These are phyloP conservation scores for Rotaria socialis DNA, from an alignment of 2,888 invertebrate species.

Conservation along the genomic window DNA sequence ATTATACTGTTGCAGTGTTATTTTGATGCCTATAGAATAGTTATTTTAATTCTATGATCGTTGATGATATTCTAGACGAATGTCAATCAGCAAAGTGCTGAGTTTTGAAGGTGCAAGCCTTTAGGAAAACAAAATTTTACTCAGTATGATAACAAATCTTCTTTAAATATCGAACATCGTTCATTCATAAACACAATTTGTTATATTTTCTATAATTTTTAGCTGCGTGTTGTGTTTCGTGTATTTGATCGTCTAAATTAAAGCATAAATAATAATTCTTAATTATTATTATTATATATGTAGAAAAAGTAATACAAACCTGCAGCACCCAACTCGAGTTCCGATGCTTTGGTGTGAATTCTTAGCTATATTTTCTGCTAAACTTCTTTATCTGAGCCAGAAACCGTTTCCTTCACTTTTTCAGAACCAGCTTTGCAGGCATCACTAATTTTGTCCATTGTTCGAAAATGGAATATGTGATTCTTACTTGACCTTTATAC, in stretches of 20 bases:
- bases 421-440: constrained; percentile 1
- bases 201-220: neutral
- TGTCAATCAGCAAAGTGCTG: too few relatives aligned
- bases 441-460: neutral
- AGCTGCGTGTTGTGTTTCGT: neutral
- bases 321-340: neutral
- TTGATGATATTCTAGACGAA: too few relatives aligned
- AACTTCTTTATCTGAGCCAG: neutral
- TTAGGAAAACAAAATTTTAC: too few relatives aligned
- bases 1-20: too few relatives aligned
- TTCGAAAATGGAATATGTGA: neutral
- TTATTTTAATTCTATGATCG: too few relatives aligned
- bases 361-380: neutral
- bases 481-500: neutral
- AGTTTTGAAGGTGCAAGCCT: too few relatives aligned
- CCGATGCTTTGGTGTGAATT: neutral
- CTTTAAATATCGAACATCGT: too few relatives aligned
- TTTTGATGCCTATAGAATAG: too few relatives aligned
- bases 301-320: neutral
- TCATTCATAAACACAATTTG: too few relatives aligned
- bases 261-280: too few relatives aligned
- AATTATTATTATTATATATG: too few relatives aligned
- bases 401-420: neutral
- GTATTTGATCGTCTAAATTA: neutral
- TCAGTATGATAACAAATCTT: too few relatives aligned